Evolutionary conservation across 2,888 invertebrate species (phyloP).

Genomic region (Coelopa pilipes): DNA sequence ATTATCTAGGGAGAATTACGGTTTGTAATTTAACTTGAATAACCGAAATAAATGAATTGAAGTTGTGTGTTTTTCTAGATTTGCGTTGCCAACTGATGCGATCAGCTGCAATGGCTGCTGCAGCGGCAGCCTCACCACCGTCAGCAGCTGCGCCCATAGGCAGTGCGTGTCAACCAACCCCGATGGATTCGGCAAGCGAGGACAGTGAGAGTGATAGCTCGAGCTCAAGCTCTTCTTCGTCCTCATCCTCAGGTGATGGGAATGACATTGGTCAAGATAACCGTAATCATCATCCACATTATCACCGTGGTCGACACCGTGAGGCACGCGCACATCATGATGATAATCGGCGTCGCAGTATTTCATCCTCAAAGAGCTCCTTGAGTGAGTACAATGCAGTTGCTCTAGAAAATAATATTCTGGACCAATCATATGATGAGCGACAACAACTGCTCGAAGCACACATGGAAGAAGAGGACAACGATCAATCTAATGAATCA

Average conservation of each 20-base stretch:
- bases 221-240: conserved; percentile 68
- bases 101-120: conserved; percentile 56
- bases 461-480: conserved; percentile 41
- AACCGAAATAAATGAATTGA: neutral
- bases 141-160: conserved; percentile 62
- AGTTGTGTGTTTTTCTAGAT: conserved; percentile 50
- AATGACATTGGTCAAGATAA: conserved; percentile 50
- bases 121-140: conserved; percentile 58
- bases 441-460: conserved; percentile 39
- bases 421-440: conserved; percentile 32
- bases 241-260: conserved; percentile 56
- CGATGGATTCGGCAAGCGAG: conserved; percentile 67
- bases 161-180: conserved; percentile 56
- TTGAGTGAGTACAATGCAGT: conserved; percentile 48
- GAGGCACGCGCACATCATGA: neutral
- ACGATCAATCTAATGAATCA: conserved; percentile 9
- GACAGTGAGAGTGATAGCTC: conserved; percentile 70
- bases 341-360: conserved; percentile 2
- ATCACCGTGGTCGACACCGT: conserved; percentile 45
- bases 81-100: conserved; percentile 60
- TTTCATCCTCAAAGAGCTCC: conserved; percentile 51
- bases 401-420: conserved; percentile 10
- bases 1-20: conserved; percentile 67
- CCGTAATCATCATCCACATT: conserved; percentile 39
- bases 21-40: conserved; percentile 50